phyloP scores from a whole-genome alignment of 2,113 vertebrate species.

The Misgurnus mizolepis region DNA sequence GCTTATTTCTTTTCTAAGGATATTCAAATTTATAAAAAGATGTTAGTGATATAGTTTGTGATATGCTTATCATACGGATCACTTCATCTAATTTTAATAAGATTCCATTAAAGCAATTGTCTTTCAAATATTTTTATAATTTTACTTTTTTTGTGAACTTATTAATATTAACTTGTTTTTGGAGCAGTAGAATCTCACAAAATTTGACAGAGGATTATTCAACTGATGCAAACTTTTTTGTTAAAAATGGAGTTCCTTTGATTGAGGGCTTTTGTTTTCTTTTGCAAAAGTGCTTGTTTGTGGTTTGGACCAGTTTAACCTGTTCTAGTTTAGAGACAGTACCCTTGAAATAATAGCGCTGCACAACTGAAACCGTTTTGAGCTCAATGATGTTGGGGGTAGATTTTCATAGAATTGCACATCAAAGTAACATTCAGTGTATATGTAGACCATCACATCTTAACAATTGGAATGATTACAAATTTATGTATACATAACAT shows the following conservation, averaged over 20 bases:
- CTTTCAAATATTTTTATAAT: slow-evolving; percentile 11
- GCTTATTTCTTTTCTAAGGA: background rate
- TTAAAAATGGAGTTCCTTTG: slow-evolving; percentile 11
- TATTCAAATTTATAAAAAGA: slow-evolving; percentile 11
- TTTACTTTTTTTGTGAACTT: slow-evolving; percentile 30
- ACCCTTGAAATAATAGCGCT: slow-evolving; percentile 66
- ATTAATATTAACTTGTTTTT: background rate
- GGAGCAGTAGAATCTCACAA: background rate
- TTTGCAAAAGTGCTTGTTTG: slow-evolving; percentile 57
- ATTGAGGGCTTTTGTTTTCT: slow-evolving; percentile 38
- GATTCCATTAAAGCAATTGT: slow-evolving; percentile 3
- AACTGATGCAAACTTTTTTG: background rate
- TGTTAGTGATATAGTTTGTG: background rate
- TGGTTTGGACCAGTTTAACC: slow-evolving; percentile 75
- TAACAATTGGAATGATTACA: slow-evolving; percentile 12
- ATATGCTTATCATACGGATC: background rate
- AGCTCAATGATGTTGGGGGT: slow-evolving; percentile 26
- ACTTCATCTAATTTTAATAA: background rate
- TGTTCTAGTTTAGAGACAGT: slow-evolving; percentile 64
- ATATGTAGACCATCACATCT: background rate
- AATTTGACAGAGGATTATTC: background rate
- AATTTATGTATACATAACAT: background rate
- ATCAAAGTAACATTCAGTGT: background rate
- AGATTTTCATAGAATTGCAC: slow-evolving; percentile 44
- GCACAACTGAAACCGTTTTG: slow-evolving; percentile 38